Base-by-base conservation (phyloP, 35 echinoderm and acorn worm genomes). In the Patiria miniata region DNA sequence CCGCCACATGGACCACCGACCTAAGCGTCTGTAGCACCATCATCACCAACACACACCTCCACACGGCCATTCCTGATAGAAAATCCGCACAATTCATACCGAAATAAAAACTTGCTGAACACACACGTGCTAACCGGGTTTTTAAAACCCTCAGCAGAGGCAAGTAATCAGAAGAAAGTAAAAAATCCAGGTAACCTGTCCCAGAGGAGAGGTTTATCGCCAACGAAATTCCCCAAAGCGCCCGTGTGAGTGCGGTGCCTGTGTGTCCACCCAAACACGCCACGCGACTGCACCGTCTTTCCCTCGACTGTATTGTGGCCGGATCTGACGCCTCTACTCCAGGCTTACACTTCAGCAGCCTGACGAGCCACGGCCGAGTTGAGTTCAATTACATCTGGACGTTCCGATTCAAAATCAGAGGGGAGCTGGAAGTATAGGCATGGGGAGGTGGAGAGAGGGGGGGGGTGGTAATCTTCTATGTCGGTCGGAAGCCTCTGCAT, bases 381-480 rank as follows among this genome's bases (percentile, higher is more conserved):
- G 65, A 30, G 65, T 73, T 73, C 65, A 73, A 73, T 73, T 73
- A 73, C 65, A 73, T 34, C 0, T 73, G 65, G 23, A 34, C 65
- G 19, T 18, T 73, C 29, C 65, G 65, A 73, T 73, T 73, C 65
- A 23, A 34, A 26, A 32, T 1, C 29, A 30, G 65, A 73, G 65
- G 65, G 65, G 61, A 16, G 65, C 14, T 18, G 26, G 19, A 5
- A 6, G 19, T 32, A 10, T 26, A 28, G 26, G 21, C 10, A 14
- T 18, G 14, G 58, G 21, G 23, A 28, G 34, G 29, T 34, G 10
- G 2, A 73, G n/a, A n/a, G n/a, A n/a, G 21, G 58, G 65, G 14
- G 16, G 26, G 29, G 10, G 65, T 1, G 22, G 65, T 23, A 12
- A 6, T 16, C 10, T 34, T 23, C 26, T 4, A 10, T 23, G 2